Conservation (phyloP, 2,797 vertebrate species). For the Setipinna tenuifilis region DNA sequence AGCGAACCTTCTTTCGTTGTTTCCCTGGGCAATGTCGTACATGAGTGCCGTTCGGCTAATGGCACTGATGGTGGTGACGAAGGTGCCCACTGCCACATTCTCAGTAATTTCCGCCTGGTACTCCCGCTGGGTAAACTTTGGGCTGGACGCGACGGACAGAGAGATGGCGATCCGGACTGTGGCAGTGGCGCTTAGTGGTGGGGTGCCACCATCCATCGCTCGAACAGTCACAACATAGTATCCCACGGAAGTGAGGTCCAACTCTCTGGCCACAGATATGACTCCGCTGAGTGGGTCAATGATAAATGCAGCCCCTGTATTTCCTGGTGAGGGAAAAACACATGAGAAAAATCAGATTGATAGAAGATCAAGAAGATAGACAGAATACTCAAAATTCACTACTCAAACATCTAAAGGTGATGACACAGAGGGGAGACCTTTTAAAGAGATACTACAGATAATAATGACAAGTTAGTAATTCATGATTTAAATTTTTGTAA, state of each 20-base stretch:
- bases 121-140: conserved; percentile 88
- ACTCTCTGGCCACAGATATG: conserved; percentile 85
- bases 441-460: too few relatives aligned
- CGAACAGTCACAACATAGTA: conserved; percentile 88
- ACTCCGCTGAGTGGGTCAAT: conserved; percentile 88
- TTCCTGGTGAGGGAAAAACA: conserved; percentile 76
- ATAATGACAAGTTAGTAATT: too few relatives aligned
- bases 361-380: neutral
- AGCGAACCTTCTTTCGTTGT: conserved; percentile 80
- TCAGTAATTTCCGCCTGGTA: conserved; percentile 92
- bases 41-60: conserved; percentile 87
- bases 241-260: conserved; percentile 83
- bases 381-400: too few relatives aligned
- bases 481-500: too few relatives aligned
- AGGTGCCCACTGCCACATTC: conserved; percentile 78
- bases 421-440: neutral
- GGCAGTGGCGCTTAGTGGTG: conserved; percentile 86
- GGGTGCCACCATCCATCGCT: conserved; percentile 87
- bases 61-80: conserved; percentile 83
- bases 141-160: conserved; percentile 87
- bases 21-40: conserved; percentile 89
- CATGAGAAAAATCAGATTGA: neutral
- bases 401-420: neutral
- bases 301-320: conserved; percentile 86
- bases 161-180: conserved; percentile 83